Evolutionary conservation across 2,797 vertebrate genomes (phyloP).

Genomic region (Clarias pachynema): DNA sequence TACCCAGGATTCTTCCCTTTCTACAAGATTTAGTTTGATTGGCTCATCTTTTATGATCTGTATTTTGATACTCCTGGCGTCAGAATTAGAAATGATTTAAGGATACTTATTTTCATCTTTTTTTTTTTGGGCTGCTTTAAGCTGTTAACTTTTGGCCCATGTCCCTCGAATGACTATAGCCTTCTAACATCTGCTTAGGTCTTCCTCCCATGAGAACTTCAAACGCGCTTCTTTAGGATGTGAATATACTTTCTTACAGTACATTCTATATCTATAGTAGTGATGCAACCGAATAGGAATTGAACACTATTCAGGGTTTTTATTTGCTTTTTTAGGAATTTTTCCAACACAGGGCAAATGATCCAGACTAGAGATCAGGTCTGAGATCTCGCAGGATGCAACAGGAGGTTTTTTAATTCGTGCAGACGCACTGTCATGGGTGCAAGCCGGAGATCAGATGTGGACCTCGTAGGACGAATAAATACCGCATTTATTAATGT

Average conservation of each 20-base stretch:
- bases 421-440: background rate
- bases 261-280: background rate
- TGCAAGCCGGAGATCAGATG: background rate
- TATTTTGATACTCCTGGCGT: constrained; percentile 53
- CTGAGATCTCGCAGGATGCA: background rate
- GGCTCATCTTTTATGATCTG: constrained; percentile 51
- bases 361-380: background rate
- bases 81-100: constrained; percentile 54
- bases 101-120: constrained; percentile 31
- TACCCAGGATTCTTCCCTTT: constrained; percentile 51
- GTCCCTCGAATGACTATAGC: constrained; percentile 42
- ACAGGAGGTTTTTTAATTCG: background rate
- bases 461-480: background rate
- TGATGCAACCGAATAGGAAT: background rate
- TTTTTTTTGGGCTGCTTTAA: constrained; percentile 12
- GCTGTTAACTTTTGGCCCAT: constrained; percentile 13
- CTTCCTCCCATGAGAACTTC: constrained; percentile 12
- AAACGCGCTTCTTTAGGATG: background rate
- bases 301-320: background rate
- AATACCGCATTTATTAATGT: background rate
- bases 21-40: constrained; percentile 54
- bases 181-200: constrained; percentile 26
- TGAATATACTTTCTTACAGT: constrained; percentile 7
- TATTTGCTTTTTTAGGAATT: background rate
- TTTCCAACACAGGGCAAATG: background rate